Evolutionary conservation across 2,113 vertebrate species (phyloP), one percentile per base, ranked within the genome.

Genomic region (Heliornis fulica): DNA sequence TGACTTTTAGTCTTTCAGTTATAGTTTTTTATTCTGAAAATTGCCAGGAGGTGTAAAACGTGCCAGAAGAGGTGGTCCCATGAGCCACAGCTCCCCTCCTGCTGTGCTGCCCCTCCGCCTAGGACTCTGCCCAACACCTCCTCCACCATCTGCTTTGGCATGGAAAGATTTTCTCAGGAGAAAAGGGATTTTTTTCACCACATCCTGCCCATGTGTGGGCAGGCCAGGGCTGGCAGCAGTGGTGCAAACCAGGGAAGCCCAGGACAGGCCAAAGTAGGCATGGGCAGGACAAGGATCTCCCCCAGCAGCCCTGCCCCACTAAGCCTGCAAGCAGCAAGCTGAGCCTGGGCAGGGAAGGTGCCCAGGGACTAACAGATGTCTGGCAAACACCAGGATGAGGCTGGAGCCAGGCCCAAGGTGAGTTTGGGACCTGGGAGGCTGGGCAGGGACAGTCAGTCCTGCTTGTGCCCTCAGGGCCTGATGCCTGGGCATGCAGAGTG

Each of bases 361-460:
- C 29, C 6, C 1, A 3, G 6, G 25, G 8, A 15, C 14, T 1
- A 4, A 22, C 19, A 8, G 15, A 31, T 68, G n/a, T 4, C 45
- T 28, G 53, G 31, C 8, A 20, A 46, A 15, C 15, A 8, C 11
- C 15, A 10, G 32, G 51, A 28, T 31, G 50, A 63, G 41, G 34
- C 18, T 2, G 4, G 53, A 54, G 34, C 29, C 45, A 43, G 53
- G 22, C 31, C 18, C 51, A 16, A 22, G 14, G 59, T 13, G 18
- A 29, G 53, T 5, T 40, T 0, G 1, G 22, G 13, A n/a, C 17
- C 10, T 12, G 4, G 0, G 0, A 29, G 31, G 15, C 23, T 38
- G 36, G 34, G 28, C 8, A 56, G 46, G 22, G 32, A 15, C 28
- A 7, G 15, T n/a, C 0, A 1, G 31, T 26, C 21, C 54, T 40